Evolutionary conservation across 2,888 invertebrate genomes (phyloP).

Genomic region (Eurytoma californica): DNA sequence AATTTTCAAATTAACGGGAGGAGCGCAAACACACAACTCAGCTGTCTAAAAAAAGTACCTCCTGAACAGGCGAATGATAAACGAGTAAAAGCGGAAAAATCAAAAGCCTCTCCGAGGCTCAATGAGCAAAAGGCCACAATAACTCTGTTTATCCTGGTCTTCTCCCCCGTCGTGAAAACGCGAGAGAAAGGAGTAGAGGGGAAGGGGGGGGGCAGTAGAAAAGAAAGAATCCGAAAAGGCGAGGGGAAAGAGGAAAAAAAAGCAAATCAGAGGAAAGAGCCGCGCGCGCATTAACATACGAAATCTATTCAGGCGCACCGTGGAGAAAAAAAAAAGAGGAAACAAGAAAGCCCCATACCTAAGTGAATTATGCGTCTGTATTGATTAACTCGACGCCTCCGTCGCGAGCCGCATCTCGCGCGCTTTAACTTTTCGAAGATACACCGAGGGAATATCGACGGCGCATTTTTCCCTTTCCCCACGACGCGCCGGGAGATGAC

Average conservation of each 20-base stretch:
- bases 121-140: conserved; percentile 43
- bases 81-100: conserved; percentile 9
- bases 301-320: conserved; percentile 51
- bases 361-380: conserved; percentile 56
- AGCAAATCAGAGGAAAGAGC: conserved; percentile 4
- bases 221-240: conserved; percentile 14
- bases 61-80: too few species aligned
- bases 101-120: conserved; percentile 6
- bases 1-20: too few species aligned
- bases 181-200: not conserved
- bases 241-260: conserved; percentile 8
- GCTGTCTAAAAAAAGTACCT: too few species aligned
- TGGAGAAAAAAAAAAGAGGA: conserved; percentile 16
- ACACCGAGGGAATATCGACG: conserved; percentile 4
- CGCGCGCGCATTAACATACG: conserved; percentile 52
- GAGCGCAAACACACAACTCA: too few species aligned
- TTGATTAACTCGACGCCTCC: conserved; percentile 52
- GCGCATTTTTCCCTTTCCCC: not conserved
- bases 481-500: not conserved
- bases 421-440: conserved; percentile 28
- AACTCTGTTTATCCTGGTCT: conserved; percentile 48
- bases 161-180: conserved; percentile 32
- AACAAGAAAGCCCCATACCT: conserved; percentile 49
- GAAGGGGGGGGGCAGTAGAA: not conserved
- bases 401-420: conserved; percentile 20